Percentiles rank a stretch among this genome's conserved stretches.
Evolutionary conservation across 1,140 invertebrate species (phyloP).

Genomic region (Trichomalopsis sarcophagae): DNA sequence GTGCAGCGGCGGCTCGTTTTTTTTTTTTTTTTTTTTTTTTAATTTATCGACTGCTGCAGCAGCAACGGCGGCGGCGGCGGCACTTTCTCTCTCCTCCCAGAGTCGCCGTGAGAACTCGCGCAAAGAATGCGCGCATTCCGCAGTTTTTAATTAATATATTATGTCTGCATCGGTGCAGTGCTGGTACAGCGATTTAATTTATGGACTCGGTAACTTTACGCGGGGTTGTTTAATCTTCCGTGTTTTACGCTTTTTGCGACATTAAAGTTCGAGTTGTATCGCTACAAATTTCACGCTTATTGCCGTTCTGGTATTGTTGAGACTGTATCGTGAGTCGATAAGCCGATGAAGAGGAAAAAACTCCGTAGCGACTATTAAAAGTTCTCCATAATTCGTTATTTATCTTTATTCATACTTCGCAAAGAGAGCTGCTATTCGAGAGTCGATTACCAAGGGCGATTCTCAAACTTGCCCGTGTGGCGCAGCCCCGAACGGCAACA

Average conservation of each 20-base stretch:
- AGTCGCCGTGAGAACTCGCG: conserved; percentile 14
- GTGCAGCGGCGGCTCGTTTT: not conserved
- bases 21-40: not conserved
- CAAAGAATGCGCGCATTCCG: conserved; percentile 9
- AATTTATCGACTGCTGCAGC: conserved; percentile 17
- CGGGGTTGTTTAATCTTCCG: not conserved
- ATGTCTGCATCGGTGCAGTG: not conserved
- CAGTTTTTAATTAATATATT: conserved; percentile 14
- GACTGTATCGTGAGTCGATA: no score
- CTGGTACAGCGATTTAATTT: no score
- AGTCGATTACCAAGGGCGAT: not conserved
- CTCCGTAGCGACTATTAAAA: no score
- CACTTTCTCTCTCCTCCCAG: not conserved
- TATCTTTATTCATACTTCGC: no score
- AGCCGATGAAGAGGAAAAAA: no score
- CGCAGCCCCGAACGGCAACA: not conserved
- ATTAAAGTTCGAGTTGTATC: not conserved
- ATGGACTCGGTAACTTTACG: no score
- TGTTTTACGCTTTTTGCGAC: no score
- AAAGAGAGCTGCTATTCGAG: no score
- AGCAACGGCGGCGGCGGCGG: not conserved
- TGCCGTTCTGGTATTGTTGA: not conserved
- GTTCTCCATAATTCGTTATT: no score
- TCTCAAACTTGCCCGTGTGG: not conserved
- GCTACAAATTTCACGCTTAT: not conserved